These are phyloP conservation scores for Venusia cambrica DNA, from an alignment of 2,888 invertebrate genomes.

Conservation along the genomic window DNA sequence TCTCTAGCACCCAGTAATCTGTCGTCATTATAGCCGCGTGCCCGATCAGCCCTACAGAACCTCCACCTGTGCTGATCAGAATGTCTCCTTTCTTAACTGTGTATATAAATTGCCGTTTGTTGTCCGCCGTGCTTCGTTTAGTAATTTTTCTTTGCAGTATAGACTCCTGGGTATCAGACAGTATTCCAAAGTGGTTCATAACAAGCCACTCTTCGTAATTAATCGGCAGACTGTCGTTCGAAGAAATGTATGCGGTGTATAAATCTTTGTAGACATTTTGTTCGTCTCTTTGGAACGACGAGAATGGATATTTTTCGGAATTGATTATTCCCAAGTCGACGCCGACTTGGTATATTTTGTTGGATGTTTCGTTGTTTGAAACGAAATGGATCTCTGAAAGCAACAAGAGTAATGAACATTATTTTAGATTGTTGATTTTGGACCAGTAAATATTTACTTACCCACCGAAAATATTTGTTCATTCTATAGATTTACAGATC, in stretches of 20 bases:
- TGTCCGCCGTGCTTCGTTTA: constrained; percentile 47
- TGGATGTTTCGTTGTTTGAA: constrained; percentile 38
- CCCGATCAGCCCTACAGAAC: constrained; percentile 45
- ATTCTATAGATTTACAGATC: no score
- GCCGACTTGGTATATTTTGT: constrained; percentile 41
- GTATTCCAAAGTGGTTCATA: constrained; percentile 56
- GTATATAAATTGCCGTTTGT: constrained; percentile 49
- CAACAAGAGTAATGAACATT: neutral
- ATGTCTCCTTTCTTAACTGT: constrained; percentile 52
- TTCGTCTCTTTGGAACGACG: constrained; percentile 51
- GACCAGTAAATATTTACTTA: no score
- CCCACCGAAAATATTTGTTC: no score
- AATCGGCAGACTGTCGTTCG: constrained; percentile 42
- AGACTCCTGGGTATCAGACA: constrained; percentile 53
- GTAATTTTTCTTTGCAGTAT: constrained; percentile 49
- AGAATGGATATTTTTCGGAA: constrained; percentile 53
- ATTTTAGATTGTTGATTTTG: no score
- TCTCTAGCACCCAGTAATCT: constrained; percentile 51
- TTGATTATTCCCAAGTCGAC: constrained; percentile 58
- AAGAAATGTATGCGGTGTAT: constrained; percentile 40
- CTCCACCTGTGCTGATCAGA: constrained; percentile 39
- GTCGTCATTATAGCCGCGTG: constrained; percentile 56
- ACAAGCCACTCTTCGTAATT: constrained; percentile 59
- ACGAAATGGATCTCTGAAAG: constrained; percentile 39
- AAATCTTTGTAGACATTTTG: constrained; percentile 50